Percentiles rank a stretch among this genome's conserved stretches.
Conservation (phyloP, 2,113 vertebrate species). For the Oryzias celebensis region DNA sequence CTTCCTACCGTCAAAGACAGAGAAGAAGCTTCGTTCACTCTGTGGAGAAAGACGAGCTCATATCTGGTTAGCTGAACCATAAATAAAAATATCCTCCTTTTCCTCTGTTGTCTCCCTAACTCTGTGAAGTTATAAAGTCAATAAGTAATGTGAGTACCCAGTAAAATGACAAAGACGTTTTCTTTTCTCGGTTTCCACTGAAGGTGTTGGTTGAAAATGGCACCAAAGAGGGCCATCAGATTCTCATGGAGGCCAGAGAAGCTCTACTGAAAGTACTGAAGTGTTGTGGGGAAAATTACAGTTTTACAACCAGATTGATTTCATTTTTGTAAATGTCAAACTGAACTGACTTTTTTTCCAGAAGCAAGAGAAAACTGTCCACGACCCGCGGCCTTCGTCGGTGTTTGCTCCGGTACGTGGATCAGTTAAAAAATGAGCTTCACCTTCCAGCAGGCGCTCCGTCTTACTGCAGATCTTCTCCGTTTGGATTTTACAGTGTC, state of each 20-base stretch:
- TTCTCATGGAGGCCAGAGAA: constrained; percentile 88
- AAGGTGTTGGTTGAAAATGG: constrained; percentile 89
- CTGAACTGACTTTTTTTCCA: constrained; percentile 39
- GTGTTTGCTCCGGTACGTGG: constrained; percentile 84
- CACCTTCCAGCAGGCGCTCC: not conserved
- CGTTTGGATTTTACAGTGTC: constrained; percentile 63
- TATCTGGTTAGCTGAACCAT: constrained; percentile 79
- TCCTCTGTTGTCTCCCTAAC: not conserved
- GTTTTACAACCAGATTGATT: not conserved
- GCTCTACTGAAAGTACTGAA: constrained; percentile 73
- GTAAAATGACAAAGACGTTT: no score
- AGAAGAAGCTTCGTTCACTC: constrained; percentile 66
- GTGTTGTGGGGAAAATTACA: not conserved
- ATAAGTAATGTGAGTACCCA: no score
- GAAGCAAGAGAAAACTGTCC: constrained; percentile 72
- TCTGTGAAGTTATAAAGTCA: not conserved
- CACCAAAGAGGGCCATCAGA: constrained; percentile 85
- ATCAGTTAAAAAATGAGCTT: not conserved
- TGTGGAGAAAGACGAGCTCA: constrained; percentile 86
- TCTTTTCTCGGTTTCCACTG: not conserved
- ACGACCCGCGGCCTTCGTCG: constrained; percentile 72
- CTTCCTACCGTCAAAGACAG: constrained; percentile 70
- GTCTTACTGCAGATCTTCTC: rapidly evolving
- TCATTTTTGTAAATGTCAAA: not conserved
- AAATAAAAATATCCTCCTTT: not conserved